Percentiles rank a stretch among this genome's conserved stretches.
These are phyloP conservation scores for Scolopax bukidnonensis DNA, from an alignment of 2,797 vertebrate genomes.

Conservation along the genomic window DNA sequence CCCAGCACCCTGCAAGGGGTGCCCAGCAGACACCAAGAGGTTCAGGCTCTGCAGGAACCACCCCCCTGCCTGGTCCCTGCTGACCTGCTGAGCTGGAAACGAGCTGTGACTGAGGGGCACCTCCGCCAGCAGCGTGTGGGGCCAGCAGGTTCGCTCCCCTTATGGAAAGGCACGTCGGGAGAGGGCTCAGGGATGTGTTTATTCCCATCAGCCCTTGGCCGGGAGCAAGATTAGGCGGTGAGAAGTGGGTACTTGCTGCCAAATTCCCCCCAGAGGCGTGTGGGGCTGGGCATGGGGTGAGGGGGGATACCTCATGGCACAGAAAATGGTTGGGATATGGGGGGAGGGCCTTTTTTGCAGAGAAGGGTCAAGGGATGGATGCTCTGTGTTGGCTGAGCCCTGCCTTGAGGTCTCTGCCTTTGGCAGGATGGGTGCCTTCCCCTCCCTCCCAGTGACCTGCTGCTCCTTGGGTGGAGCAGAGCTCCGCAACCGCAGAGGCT, in stretches of 20 bases:
- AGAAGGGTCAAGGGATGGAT: not conserved
- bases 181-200: not conserved
- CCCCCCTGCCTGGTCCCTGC: accelerated
- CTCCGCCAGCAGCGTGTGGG: not conserved
- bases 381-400: not conserved
- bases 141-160: constrained; percentile 33
- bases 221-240: not conserved
- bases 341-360: not conserved
- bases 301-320: not conserved
- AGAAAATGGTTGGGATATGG: not conserved
- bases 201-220: constrained; percentile 34
- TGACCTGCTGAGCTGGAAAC: not conserved
- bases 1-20: not conserved
- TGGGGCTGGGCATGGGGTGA: not conserved
- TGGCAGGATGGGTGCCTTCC: not conserved
- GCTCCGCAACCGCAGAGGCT: not conserved
- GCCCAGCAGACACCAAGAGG: not conserved
- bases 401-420: accelerated
- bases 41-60: not conserved
- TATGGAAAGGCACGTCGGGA: constrained; percentile 48
- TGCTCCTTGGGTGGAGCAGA: not conserved
- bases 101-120: not conserved
- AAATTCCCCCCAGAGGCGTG: not conserved
- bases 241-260: constrained; percentile 1
- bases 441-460: not conserved